A percentile compares a stretch with the other conserved stretches of the same genome.
Conservation (phyloP, 2,797 vertebrate species). For the Leptoclinus maculatus region DNA sequence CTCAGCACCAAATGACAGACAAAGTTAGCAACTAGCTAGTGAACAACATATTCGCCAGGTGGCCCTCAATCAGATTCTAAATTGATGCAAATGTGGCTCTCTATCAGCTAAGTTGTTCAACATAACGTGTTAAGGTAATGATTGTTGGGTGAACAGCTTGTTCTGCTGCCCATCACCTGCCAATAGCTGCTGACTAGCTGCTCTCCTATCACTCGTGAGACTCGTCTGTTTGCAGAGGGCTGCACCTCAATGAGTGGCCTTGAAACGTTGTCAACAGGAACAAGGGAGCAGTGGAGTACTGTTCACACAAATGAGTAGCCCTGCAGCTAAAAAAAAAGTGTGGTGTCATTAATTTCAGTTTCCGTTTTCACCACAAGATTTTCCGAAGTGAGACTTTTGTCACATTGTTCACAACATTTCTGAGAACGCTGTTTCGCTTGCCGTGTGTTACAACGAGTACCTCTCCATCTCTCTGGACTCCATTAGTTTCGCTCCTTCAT, state of each 20-base stretch:
- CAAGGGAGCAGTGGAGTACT: neutral
- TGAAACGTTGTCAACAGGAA: neutral
- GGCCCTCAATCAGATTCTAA: neutral
- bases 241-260: neutral
- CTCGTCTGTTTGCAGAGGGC: neutral
- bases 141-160: too few species aligned
- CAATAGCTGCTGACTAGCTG: neutral
- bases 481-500: conserved; percentile 63
- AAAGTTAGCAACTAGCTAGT: neutral
- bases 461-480: conserved; percentile 38
- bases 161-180: too few species aligned
- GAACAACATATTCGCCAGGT: neutral
- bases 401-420: conserved; percentile 20
- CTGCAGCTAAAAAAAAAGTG: neutral
- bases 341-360: conserved; percentile 19
- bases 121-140: too few species aligned
- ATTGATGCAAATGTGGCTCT: neutral
- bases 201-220: neutral
- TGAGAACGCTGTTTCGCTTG: conserved; percentile 15
- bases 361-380: neutral
- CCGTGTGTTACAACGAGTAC: conserved; percentile 14
- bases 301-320: neutral
- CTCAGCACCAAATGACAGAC: neutral
- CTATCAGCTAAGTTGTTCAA: neutral
- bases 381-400: conserved; percentile 12